Percentiles rank a stretch among this genome's conserved stretches.
phyloP scores from a whole-genome alignment of 2,797 vertebrate species.

The Rhinella marina region DNA sequence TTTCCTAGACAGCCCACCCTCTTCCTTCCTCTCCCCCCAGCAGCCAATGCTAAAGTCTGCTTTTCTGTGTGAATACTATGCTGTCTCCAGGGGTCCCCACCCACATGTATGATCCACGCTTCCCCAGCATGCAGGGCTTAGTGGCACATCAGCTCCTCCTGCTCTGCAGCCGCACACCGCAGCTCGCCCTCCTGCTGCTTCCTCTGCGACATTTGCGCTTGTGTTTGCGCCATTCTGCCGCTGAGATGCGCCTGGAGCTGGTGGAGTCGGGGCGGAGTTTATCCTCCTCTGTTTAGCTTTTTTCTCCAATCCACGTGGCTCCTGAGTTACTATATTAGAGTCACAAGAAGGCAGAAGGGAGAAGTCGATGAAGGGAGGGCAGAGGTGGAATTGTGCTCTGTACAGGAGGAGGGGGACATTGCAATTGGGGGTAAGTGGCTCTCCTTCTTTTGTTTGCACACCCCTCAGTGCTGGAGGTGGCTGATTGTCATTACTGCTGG shows the following conservation, averaged over 20 bases:
- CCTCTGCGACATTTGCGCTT: background rate
- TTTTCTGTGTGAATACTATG: background rate
- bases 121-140: background rate
- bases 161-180: background rate
- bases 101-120: background rate
- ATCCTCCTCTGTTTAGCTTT: constrained; percentile 32
- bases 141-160: background rate
- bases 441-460: background rate
- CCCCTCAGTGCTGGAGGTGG: background rate
- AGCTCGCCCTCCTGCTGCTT: background rate
- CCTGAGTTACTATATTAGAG: constrained; percentile 36
- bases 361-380: constrained; percentile 17
- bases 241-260: no score
- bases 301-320: constrained; percentile 54
- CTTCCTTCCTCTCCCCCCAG: background rate
- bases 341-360: background rate
- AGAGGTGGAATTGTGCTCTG: background rate
- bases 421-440: background rate
- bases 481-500: background rate
- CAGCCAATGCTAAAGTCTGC: background rate
- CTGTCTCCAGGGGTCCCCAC: background rate
- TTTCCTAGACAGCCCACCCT: background rate
- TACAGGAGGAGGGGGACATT: background rate
- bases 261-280: constrained; percentile 27
- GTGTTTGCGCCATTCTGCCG: background rate